These are phyloP conservation scores for Riptortus pedestris DNA, from an alignment of 1,140 invertebrate species.

Conservation along the genomic window DNA sequence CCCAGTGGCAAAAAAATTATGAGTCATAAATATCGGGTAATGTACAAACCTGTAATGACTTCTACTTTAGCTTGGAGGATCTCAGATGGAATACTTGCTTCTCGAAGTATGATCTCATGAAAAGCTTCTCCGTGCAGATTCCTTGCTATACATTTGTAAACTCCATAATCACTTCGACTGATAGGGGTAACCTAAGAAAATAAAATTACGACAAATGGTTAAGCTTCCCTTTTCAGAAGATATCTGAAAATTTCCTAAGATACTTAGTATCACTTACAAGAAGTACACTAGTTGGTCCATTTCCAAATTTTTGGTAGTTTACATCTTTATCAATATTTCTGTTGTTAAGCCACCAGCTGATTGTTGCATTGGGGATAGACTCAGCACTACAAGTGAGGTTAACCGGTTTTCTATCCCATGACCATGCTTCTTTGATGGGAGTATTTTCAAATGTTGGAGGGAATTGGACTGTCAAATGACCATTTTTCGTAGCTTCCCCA, in stretches of 20 bases:
- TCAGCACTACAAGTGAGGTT: constrained; percentile 82
- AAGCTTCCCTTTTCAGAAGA: too few relatives aligned
- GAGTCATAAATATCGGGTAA: too few relatives aligned
- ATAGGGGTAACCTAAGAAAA: constrained; percentile 47
- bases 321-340: constrained; percentile 37
- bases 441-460: constrained; percentile 58
- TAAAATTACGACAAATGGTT: constrained; percentile 9
- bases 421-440: constrained; percentile 62
- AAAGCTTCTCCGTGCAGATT: constrained; percentile 61
- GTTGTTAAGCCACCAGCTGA: constrained; percentile 59
- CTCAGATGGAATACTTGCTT: constrained; percentile 50
- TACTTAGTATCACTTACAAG: too few relatives aligned
- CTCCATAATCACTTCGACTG: constrained; percentile 54
- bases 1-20: too few relatives aligned
- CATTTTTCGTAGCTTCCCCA: constrained; percentile 59
- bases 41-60: constrained; percentile 46
- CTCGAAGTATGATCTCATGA: constrained; percentile 55
- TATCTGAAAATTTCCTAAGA: too few relatives aligned
- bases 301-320: constrained; percentile 48
- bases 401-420: constrained; percentile 65
- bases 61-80: constrained; percentile 48
- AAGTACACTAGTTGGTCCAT: constrained; percentile 58
- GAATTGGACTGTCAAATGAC: constrained; percentile 71
- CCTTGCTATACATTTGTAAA: constrained; percentile 70
- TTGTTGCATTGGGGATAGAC: constrained; percentile 84